These are phyloP conservation scores for Julus scanicus DNA, from an alignment of 2,888 invertebrate species.

Conservation along the genomic window DNA sequence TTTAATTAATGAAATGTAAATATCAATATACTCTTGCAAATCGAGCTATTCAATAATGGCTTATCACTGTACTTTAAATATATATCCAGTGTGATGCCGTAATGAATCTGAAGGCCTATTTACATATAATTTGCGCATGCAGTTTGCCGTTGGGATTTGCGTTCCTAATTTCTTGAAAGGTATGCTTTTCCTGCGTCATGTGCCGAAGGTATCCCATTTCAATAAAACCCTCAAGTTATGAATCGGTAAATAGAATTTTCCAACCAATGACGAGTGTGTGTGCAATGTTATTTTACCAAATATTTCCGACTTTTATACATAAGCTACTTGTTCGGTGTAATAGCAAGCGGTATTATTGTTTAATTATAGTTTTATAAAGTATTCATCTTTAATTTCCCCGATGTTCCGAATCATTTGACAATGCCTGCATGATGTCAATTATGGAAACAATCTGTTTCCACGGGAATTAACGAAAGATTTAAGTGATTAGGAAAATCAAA, in stretches of 20 bases:
- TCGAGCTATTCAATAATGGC: not conserved
- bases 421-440: not conserved
- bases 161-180: not conserved
- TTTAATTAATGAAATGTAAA: conserved; percentile 10
- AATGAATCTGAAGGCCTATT: not conserved
- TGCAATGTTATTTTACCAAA: not conserved
- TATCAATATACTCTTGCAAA: not conserved
- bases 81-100: not conserved
- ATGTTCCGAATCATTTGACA: conserved; percentile 14
- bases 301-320: not conserved
- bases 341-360: not conserved
- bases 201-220: not conserved
- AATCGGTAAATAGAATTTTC: not conserved
- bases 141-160: conserved; percentile 14
- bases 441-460: not conserved
- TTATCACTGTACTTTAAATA: not conserved
- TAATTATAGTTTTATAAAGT: not conserved
- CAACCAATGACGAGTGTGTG: not conserved
- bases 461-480: not conserved
- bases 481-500: no score
- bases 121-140: conserved; percentile 3
- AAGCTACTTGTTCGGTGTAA: not conserved
- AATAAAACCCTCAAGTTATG: not conserved
- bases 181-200: not conserved
- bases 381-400: not conserved